A percentile compares a stretch with the other conserved stretches of the same genome.
These are phyloP conservation scores for Yponomeuta sedellus DNA, from an alignment of 2,888 invertebrate species.

Conservation along the genomic window DNA sequence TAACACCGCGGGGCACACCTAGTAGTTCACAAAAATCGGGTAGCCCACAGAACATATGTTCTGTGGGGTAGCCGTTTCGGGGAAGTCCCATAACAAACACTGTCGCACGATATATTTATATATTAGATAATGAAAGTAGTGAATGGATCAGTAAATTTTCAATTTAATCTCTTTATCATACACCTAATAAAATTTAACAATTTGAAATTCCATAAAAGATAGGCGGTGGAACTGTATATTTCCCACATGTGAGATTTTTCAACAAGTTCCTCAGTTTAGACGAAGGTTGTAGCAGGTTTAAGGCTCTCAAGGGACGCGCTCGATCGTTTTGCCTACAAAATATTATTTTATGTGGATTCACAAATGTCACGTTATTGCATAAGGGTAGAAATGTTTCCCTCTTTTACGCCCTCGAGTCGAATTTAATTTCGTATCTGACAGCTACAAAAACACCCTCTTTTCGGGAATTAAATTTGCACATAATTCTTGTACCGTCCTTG, in stretches of 20 bases:
- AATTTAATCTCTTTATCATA: conserved; percentile 5
- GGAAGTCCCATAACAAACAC: too few relatives aligned
- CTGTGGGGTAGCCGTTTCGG: too few relatives aligned
- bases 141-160: too few relatives aligned
- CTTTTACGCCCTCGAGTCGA: not conserved
- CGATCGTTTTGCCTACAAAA: conserved; percentile 63
- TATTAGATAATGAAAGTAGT: too few relatives aligned
- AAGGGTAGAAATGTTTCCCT: conserved; percentile 1
- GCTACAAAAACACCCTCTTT: not conserved
- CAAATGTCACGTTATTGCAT: conserved; percentile 24
- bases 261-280: conserved; percentile 60
- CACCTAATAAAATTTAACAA: conserved; percentile 7
- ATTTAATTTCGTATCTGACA: not conserved
- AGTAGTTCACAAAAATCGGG: too few relatives aligned
- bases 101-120: too few relatives aligned
- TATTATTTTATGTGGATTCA: conserved; percentile 64
- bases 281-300: conserved; percentile 61
- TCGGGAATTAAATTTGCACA: not conserved
- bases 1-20: too few relatives aligned
- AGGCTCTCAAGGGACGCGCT: conserved; percentile 45
- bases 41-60: too few relatives aligned
- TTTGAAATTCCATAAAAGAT: conserved; percentile 20
- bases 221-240: conserved; percentile 33
- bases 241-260: conserved; percentile 59
- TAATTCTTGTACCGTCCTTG: not conserved